A percentile compares a stretch with the other conserved stretches of the same genome.
phyloP scores from a whole-genome alignment of 2,113 vertebrate species.

The Salvelinus sp. region DNA sequence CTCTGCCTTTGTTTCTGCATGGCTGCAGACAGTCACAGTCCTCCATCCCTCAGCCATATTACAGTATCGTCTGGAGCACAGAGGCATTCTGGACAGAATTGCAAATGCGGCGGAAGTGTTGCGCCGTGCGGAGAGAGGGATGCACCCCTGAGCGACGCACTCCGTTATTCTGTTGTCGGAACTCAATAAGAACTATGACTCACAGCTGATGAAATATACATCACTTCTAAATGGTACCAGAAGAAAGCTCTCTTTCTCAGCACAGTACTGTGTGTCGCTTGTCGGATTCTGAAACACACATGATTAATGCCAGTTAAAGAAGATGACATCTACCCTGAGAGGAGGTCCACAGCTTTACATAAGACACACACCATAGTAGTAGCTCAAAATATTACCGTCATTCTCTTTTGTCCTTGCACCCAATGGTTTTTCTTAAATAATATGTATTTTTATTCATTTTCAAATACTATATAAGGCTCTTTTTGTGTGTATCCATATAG shows the following conservation, averaged over 20 bases:
- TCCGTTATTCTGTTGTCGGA: background rate
- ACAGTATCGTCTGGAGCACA: background rate
- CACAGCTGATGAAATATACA: conserved; percentile 54
- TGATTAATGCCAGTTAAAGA: background rate
- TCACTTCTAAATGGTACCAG: conserved; percentile 35
- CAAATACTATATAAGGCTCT: background rate
- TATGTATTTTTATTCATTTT: no score
- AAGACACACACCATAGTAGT: no score
- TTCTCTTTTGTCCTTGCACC: no score
- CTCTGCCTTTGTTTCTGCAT: no score
- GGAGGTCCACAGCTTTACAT: no score
- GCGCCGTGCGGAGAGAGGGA: background rate
- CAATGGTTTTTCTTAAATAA: no score
- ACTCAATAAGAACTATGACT: conserved; percentile 42
- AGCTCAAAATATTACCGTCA: no score
- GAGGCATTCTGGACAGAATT: no score
- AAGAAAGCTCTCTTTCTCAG: background rate
- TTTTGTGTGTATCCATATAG: background rate
- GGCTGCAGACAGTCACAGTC: no score
- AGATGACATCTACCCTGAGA: background rate
- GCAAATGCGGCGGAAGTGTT: conserved; percentile 9
- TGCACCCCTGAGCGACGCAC: background rate
- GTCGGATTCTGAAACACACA: conserved; percentile 2
- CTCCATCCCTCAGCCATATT: conserved; percentile 45
- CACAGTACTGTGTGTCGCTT: background rate